phyloP scores from a whole-genome alignment of 2,888 invertebrate species.

The Acleris emargana region DNA sequence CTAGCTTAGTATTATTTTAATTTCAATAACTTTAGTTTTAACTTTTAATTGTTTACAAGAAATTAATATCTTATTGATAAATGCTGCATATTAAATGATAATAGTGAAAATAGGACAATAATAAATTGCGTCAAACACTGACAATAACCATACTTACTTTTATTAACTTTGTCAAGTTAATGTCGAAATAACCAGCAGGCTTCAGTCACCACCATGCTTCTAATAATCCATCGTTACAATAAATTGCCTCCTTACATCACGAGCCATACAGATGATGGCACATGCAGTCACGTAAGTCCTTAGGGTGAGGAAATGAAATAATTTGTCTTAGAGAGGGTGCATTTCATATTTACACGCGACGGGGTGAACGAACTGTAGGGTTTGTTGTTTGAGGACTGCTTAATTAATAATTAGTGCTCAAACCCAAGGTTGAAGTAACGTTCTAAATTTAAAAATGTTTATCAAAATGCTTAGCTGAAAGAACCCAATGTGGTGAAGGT shows the following conservation, averaged over 20 bases:
- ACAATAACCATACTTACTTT: too few species aligned
- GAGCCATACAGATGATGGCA: conserved; percentile 66
- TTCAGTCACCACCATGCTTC: conserved; percentile 23
- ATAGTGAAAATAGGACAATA: too few species aligned
- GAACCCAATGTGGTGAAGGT: too few species aligned
- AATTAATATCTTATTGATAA: too few species aligned
- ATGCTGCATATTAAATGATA: too few species aligned
- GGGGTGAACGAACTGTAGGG: conserved; percentile 69
- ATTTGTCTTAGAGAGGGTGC: conserved; percentile 82
- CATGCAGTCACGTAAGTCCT: conserved; percentile 76
- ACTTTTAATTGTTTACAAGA: too few species aligned
- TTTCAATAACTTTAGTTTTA: too few species aligned
- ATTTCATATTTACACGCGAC: conserved; percentile 73
- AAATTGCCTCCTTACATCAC: conserved; percentile 65
- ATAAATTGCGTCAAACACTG: too few species aligned
- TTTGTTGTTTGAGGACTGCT: conserved; percentile 22
- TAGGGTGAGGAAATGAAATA: conserved; percentile 81
- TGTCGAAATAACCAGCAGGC: conserved; percentile 19
- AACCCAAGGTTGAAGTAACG: conserved; percentile 4
- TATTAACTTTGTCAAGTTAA: too few species aligned
- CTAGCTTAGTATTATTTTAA: too few species aligned
- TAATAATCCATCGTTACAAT: conserved; percentile 61
- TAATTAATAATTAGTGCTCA: conserved; percentile 32
- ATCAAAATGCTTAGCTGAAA: too few species aligned
- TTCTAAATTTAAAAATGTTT: background rate